Base-by-base conservation (phyloP, 1,140 invertebrate species). In the Protaetia brevitarsis region DNA sequence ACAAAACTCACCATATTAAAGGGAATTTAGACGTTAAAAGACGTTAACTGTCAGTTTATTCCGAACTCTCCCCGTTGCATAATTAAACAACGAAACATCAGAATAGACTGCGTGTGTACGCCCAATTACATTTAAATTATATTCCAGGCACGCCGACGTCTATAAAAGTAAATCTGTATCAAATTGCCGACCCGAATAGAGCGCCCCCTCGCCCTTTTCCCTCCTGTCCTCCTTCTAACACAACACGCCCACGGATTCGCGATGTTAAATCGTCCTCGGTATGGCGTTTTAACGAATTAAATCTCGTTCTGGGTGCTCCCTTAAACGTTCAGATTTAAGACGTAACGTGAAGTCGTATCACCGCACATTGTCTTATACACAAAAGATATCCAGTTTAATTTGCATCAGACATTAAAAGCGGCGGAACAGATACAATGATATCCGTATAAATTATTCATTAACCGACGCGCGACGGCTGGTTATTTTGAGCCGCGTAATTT, bases 121-220 rank as follows among this genome's bases (percentile, higher is more conserved):
- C 19, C 26, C 41, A 51, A 51, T 51, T 51, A 51, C 41, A 23
- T 23, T 19, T 51, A 23, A 51, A 51, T 51, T 51, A 51, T 51
- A 51, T 51, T 51, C 41, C 19, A 51, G 41, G 26, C 31, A 34
- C 31, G 31, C 8, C 31, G 31, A 34, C 41, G 41, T 51, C 41
- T 6, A 51, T 51, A 51, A 51, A 51, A 51, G 41, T 51, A 51
- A 51, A 51, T 51, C 41, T 51, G 41, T 23, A 51, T 51, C 41
- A 51, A 51, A 51, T 51, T 51, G 41, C 41, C 19, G 41, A n/a
- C n/a, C n/a, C n/a, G n/a, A n/a, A n/a, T n/a, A 3, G 34, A 11
- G 34, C n/a, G 19, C 7, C 41, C 19, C 19, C 16, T 19, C 16
- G 16, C 41, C 26, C n/a, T n/a, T n/a, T n/a, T n/a, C n/a, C n/a